Evolutionary conservation across 1,140 invertebrate species (phyloP), one percentile per base, ranked within the genome.

Genomic region (Bombus turneri): DNA sequence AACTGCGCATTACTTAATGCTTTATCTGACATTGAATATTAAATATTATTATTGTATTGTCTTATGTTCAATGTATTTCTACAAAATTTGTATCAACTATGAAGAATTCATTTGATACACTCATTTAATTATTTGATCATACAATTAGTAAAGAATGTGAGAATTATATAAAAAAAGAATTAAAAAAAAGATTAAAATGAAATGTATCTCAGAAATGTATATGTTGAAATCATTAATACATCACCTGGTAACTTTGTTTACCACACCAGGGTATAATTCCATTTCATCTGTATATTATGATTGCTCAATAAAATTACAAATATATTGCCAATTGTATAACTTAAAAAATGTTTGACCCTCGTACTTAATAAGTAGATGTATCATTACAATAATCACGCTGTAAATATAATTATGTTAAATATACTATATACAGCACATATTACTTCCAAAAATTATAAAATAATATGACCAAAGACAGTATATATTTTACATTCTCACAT

Each of bases 281-380:
- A 34, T 62, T 69, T 41, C 22, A 53, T 57, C 25, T 62, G n/a
- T 75, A 68, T 69, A 76, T 77, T 39, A 31, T 68, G 34, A 81
- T 81, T 88, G 72, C 80, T 68, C 34, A 88, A 88, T 82, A 74
- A 71, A 84, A 64, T 5, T 15, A 47, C 47, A 83, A 66, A 83
- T 73, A 53, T 39, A 39, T 66, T 80, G 81, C 34, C 85, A 88
- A 82, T 74, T 88, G 59, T 69, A 69, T n/a, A 62, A 39, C 28
- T 84, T 83, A 77, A 87, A 84, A 72, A 47, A 81, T 71, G 13
- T 28, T 74, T 75, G 41, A 73, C 34, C 37, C 3, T 28, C 2
- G 71, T 13, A 25, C 18, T n/a, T 73, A 25, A 18, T 39, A 41
- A 41, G 6, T 37, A 43, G n/a, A n/a, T 10, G 9, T 81, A 25